Base-by-base conservation (phyloP, 2,888 invertebrate species). In the Lepeophtheirus nordmannii region DNA sequence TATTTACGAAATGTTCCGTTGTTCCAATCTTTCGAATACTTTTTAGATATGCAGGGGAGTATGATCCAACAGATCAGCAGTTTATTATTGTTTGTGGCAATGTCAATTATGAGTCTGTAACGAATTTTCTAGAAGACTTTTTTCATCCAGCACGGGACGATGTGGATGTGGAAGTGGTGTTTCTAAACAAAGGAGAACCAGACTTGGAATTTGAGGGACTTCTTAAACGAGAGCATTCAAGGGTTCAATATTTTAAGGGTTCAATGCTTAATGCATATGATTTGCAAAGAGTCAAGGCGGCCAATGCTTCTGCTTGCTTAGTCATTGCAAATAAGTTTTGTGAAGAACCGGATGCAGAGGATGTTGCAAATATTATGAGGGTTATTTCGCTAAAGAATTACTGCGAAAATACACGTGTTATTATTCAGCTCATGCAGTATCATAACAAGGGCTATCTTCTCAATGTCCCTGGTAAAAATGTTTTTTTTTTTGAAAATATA, bases 121-220 rank as follows among this genome's bases (percentile, higher is more conserved):
- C 46, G 30, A 64, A 17, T 40, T 64, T 64, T 9, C 40, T 64
- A 14, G 46, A 22, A 23, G 64, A 64, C 17, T 64, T 64, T 30
- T 64, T 64, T 56, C 64, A 64, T 64, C 64, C 64, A 17, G 64
- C 64, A 10, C 11, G 64, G 17, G 64, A 64, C 12, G 64, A 64
- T 30, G 64, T 64, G 46, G 46, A 64, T 10, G 39, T 39, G 39
- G 64, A 64, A 56, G 46, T 64, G 11, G 64, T 64, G 1, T 64
- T 64, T 30, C 30, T 64, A 11, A 64, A 64, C 64, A 64, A 64
- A 10, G 12, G 23, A 23, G 64, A 64, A 37, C 64, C 64, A 8
- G 56, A 64, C 37, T 53, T 64, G 56, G 64, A 64, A n/a, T 64
- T 64, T 17, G 64, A 64, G 22, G 64, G 64, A 22, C 64, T 64